Evolutionary conservation across 2,888 invertebrate species (phyloP), one percentile per base, ranked within the genome.

Genomic region (Macrosoma leucophasiata): DNA sequence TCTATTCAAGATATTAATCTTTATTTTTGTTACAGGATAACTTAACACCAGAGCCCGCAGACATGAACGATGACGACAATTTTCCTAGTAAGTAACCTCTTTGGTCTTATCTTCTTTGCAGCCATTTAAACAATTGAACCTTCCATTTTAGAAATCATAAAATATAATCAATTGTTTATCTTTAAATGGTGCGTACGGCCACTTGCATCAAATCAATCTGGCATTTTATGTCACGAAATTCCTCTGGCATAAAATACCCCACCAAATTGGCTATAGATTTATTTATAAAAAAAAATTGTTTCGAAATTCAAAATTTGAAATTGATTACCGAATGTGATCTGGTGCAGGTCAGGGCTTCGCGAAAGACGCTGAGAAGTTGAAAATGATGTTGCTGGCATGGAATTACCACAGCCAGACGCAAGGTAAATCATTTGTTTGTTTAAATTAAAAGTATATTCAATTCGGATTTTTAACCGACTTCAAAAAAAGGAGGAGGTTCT

Each of bases 331-430:
- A 65, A 77, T 81, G 71, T 82, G 82, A 82, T 79, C 77, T 82
- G 84, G 74, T 84, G 84, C 84, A 84, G 84, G 84, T 82, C 79
- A 82, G 64, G 81, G 65, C 76, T 68, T 71, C 85, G 87, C 90
- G 89, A 93, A 93, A 89, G 93, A 93, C 75, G 91, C 91, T 62
- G 93, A 93, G 86, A 93, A 93, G 86, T 88, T 93, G 85, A 93
- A 93, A 87, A 87, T 92, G 86, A 93, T 93, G 92, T 88, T 93
- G 81, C 88, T 93, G 71, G 93, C 93, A 68, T 93, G 93, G 93
- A 93, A 93, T 88, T 92, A 92, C 86, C 91, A 92, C 85, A 90
- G 90, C 85, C 92, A 92, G 71, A 81, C 86, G 61, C 90, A 87
- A 88, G 88, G 88, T 88, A 88, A 85, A 44, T 45, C 52, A n/a